Evolutionary conservation across 2,113 vertebrate genomes (phyloP), one percentile per base, ranked within the genome.

Genomic region (Callithrix jacchus): DNA sequence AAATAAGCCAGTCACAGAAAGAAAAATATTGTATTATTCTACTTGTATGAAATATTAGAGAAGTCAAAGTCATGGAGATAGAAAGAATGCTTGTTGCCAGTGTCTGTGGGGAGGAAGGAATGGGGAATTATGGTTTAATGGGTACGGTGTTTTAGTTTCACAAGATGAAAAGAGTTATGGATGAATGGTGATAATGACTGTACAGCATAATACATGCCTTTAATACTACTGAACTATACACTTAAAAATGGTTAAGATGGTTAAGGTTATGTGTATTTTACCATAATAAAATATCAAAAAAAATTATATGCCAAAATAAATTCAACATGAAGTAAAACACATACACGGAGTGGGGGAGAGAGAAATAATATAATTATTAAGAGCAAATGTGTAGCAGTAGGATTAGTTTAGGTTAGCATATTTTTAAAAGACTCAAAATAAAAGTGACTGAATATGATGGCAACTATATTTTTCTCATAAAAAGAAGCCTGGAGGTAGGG

Each of bases 371-470:
- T 27, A 82, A 54, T 20, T 66, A 81, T 91, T 92, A 94, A 83
- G 66, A 94, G 56, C 23, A 76, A 87, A 68, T 47, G n/a, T 49
- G 14, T 70, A 89, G 54, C 37, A 45, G 45, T 80, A 73, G 76
- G 3, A 85, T 82, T 77, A 45, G 21, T 52, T 70, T 81, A 56
- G 45, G 9, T 86, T 58, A 89, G 49, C 52, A 4, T 58, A 10
- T 93, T 79, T 94, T 70, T 82, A 5, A 70, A 82, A 87, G 11
- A 83, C n/a, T 91, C 91, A 80, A 83, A 81, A 52, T 42, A 32
- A 54, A 89, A 90, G n/a, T 89, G 68, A 37, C 37, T 68, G 68
- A 77, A 84, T 14, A 27, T n/a, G 30, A 81, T 76, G 21, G n/a
- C 85, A 58, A 52, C 42, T 85, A 80, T 47, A 61, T 25, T 9